Evolutionary conservation across 2,888 invertebrate genomes (phyloP), one percentile per base, ranked within the genome.

Genomic region (Drosophila barbarae): DNA sequence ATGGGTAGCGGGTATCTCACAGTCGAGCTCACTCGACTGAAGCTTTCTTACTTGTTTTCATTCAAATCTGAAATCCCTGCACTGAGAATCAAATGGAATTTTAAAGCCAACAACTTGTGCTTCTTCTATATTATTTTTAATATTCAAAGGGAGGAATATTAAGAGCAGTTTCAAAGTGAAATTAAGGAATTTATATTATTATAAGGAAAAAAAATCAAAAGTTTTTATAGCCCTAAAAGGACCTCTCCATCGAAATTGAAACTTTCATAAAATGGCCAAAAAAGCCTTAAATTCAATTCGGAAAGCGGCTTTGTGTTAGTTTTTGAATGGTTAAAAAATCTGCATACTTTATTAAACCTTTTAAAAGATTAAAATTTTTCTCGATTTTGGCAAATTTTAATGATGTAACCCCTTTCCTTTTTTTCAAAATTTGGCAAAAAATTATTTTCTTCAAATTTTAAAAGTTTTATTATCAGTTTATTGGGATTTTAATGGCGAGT

Each of bases 111-210:
- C n/a, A 15, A 2, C 2, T 3, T 8, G 36, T 1, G 36, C 3
- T 15, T 15, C 32, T 9, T 36, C 1, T n/a, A 26, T 9, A 26
- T 26, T 42, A n/a, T 26, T 42, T 1, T 9, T 0, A 4, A 13
- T 23, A 41, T 9, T n/a, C 5, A n/a, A 10, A 26, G n/a, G n/a
- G 5, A 7, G 26, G 26, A 26, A 6, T 26, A n/a, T 1, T 8
- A 5, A 5, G 23, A 0, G 13, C 2, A 23, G 0, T 4, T 8
- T 13, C 2, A 21, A 13, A 2, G 13, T 3, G 2, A 0, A 13
- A 23, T 39, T n/a, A n/a, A n/a, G n/a, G n/a, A n/a, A n/a, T n/a
- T n/a, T n/a, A n/a, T n/a, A n/a, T n/a, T n/a, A n/a, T n/a, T n/a
- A n/a, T n/a, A n/a, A n/a, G n/a, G n/a, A n/a, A n/a, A n/a, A n/a